phyloP scores from a whole-genome alignment of 1,140 invertebrate genomes.

The Apocrypta bakeri region DNA sequence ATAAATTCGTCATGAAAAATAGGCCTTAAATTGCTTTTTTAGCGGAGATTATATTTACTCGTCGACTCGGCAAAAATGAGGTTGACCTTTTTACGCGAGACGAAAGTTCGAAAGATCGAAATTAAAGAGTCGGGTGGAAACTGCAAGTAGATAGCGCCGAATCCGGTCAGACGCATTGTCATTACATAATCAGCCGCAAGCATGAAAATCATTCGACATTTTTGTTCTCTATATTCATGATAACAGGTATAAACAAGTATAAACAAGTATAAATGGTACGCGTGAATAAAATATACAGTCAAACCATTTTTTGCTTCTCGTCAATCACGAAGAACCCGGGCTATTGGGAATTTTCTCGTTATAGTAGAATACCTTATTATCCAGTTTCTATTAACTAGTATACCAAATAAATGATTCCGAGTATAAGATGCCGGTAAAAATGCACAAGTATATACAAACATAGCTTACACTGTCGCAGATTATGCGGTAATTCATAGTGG shows the following conservation, averaged over 20 bases:
- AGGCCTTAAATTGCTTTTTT: too few relatives aligned
- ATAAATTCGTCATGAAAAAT: background rate
- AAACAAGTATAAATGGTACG: too few relatives aligned
- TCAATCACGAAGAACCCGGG: background rate
- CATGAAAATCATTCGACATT: background rate
- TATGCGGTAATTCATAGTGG: background rate
- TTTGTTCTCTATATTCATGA: background rate
- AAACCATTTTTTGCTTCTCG: too few relatives aligned
- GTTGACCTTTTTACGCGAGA: background rate
- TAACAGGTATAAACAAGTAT: too few relatives aligned
- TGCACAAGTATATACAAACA: background rate
- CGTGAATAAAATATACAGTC: too few relatives aligned
- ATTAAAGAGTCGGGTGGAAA: background rate
- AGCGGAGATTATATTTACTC: background rate
- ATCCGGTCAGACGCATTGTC: background rate
- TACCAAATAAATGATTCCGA: background rate
- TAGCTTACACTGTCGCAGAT: background rate
- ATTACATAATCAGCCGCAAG: background rate
- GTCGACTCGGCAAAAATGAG: background rate
- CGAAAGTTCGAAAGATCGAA: background rate
- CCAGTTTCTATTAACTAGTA: background rate
- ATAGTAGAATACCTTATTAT: conserved; percentile 22
- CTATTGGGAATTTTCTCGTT: background rate
- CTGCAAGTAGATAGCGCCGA: background rate
- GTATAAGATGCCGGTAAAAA: background rate